A percentile compares a stretch with the other conserved stretches of the same genome.
Evolutionary conservation across 1,140 invertebrate genomes (phyloP).

Genomic region (Coboldia fuscipes): DNA sequence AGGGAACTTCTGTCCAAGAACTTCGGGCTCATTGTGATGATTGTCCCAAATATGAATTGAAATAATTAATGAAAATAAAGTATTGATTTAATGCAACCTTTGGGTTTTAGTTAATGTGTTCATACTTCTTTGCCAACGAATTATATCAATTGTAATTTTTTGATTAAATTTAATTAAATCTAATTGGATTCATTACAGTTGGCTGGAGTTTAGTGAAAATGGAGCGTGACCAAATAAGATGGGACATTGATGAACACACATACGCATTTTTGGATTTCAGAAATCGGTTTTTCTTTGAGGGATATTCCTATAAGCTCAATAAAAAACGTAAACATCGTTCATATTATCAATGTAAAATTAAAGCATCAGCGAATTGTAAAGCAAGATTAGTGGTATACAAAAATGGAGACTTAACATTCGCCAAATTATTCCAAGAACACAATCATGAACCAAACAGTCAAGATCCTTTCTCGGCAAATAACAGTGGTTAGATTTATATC

Average conservation of each 20-base stretch:
- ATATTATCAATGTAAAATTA: neutral
- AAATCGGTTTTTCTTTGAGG: neutral
- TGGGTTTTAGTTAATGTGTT: no score
- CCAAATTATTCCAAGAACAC: neutral
- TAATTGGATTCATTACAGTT: no score
- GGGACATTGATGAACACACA: neutral
- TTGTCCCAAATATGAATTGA: no score
- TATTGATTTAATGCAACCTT: no score
- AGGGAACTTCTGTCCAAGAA: slow-evolving; percentile 5
- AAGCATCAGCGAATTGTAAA: neutral
- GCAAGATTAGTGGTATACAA: neutral
- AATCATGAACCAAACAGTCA: neutral
- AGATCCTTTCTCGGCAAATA: neutral
- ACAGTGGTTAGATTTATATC: neutral
- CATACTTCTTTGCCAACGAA: no score
- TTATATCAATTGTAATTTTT: no score
- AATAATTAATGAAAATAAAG: no score
- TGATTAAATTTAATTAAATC: no score
- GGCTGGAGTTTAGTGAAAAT: no score
- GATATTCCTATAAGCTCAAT: neutral
- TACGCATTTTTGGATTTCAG: neutral
- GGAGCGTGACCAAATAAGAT: no score
- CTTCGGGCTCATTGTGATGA: neutral
- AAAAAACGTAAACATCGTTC: neutral
- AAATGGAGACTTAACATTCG: neutral